These are phyloP conservation scores for Heptranchias perlo DNA, from an alignment of 2,113 vertebrate genomes.

Conservation along the genomic window DNA sequence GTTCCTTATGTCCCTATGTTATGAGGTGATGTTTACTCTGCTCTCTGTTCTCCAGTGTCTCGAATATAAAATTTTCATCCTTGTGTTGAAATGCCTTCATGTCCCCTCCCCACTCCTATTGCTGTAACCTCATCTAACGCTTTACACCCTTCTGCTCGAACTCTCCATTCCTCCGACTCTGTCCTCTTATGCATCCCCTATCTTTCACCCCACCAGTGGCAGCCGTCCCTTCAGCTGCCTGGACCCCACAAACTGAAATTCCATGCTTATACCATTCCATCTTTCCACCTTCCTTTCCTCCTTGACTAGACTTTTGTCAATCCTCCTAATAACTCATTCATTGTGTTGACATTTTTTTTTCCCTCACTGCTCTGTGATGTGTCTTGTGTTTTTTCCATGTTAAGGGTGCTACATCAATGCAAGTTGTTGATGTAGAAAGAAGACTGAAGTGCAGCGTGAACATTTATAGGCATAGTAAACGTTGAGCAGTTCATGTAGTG, in stretches of 20 bases:
- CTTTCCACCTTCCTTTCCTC: not conserved
- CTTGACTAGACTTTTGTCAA: not conserved
- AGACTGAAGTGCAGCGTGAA: not conserved
- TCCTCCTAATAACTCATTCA: not conserved
- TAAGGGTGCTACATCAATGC: not conserved
- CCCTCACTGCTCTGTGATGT: not conserved
- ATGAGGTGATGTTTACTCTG: not conserved
- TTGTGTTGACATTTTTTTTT: not conserved
- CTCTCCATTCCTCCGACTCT: not conserved
- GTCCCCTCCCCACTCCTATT: too few species aligned
- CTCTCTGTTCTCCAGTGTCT: not conserved
- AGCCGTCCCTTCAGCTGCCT: not conserved
- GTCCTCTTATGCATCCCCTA: too few species aligned
- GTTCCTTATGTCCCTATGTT: not conserved
- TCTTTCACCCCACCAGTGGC: too few species aligned
- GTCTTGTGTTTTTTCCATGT: not conserved
- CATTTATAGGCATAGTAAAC: not conserved
- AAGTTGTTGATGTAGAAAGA: not conserved
- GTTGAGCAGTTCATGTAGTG: not conserved
- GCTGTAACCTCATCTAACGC: not conserved
- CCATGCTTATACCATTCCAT: not conserved
- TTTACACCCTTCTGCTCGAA: not conserved
- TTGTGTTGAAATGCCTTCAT: not conserved
- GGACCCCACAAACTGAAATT: not conserved
- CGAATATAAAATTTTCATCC: not conserved